Base-by-base conservation (phyloP, 2,888 invertebrate genomes). In the Campopleginae sp. region DNA sequence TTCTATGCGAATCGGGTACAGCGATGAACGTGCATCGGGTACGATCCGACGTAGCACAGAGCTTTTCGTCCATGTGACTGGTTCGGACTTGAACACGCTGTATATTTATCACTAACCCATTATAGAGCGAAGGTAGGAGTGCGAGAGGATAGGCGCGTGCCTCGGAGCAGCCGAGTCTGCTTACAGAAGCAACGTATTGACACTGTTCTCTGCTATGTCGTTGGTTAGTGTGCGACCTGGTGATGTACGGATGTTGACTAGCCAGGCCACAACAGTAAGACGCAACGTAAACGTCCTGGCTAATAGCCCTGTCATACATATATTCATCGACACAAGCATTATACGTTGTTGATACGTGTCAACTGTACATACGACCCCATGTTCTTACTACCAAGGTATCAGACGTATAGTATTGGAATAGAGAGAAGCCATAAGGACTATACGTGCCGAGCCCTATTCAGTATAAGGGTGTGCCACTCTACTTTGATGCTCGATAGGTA, bases 261-360 rank as follows among this genome's bases (percentile, higher is more conserved):
- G 81, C 82, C 77, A 77, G 27, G 72, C 77, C 80, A 68, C 82
- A 82, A 74, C 58, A 76, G 84, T 90, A 90, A 91, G 91, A 90
- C 89, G 91, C 83, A 88, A 84, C 77, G 86, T 88, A 88, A 90
- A 91, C 88, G 87, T 85, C 80, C 80, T 71, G 44, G 82, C 80
- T 83, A 87, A 85, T 86, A 82, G 80, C 48, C 46, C 63, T 19
- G 12, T 27, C 51, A 42, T 58, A 71, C 51, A 68, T 38, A 46
- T 66, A 42, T 61, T 17, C 23, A 14, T 38, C 80, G 70, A 58
- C 58, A 58, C 54, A 75, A 70, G 80, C 80, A 80, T 76, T 65
- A 58, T 66, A 61, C 63, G 44, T n/a, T 83, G 77, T 70, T 33
- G 63, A 75, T 66, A 65, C 83, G 75, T 38, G 80, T 61, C 63